A percentile compares a stretch with the other conserved stretches of the same genome.
phyloP scores from a whole-genome alignment of 2,797 vertebrate species.

The Cirrhinus mrigala region DNA sequence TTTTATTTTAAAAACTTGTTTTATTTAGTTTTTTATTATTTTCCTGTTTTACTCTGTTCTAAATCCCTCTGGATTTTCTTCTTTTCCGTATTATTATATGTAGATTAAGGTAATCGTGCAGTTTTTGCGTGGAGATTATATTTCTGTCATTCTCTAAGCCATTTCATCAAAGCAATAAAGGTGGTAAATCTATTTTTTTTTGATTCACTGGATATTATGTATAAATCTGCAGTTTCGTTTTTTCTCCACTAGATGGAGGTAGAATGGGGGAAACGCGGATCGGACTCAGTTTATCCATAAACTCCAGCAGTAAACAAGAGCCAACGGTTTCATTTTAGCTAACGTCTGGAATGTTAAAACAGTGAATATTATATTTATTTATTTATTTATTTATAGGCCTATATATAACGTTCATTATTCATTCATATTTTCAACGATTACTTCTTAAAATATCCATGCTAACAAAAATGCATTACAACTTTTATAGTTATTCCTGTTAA shows the following conservation, averaged over 20 bases:
- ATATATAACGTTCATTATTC: background rate
- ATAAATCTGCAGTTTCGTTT: background rate
- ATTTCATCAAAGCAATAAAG: background rate
- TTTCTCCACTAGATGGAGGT: conserved; percentile 10
- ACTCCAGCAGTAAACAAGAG: background rate
- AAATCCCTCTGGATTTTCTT: background rate
- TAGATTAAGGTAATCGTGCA: background rate
- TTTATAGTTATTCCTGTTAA: background rate
- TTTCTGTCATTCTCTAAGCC: background rate
- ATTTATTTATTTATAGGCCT: too few species aligned
- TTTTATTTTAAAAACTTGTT: background rate
- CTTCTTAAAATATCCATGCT: background rate
- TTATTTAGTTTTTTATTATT: background rate
- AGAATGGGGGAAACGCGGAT: background rate
- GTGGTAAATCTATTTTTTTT: background rate
- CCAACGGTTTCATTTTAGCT: background rate
- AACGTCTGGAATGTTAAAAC: background rate
- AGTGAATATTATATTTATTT: too few species aligned
- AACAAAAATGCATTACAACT: background rate
- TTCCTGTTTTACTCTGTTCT: background rate
- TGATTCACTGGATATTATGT: background rate
- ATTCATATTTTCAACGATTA: background rate
- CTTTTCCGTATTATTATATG: background rate
- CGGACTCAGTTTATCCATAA: background rate
- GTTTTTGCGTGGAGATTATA: background rate